phyloP scores from a whole-genome alignment of 1,140 invertebrate species.

The Meloidogyne floridensis region DNA sequence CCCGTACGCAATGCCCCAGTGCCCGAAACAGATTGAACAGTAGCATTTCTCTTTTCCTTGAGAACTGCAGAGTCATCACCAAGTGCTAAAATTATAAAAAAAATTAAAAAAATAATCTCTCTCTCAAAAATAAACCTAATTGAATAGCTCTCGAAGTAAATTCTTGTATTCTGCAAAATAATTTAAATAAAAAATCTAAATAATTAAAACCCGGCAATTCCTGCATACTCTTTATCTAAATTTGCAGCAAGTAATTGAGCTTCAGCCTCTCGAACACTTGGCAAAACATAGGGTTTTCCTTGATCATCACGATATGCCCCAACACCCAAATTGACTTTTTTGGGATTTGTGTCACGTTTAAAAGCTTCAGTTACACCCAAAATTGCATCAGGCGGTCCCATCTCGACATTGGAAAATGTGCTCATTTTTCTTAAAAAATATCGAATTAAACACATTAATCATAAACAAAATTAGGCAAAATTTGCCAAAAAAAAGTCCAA shows the following conservation, averaged over 20 bases:
- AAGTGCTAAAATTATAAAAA: constrained; percentile 77
- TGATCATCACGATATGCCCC: constrained; percentile 97
- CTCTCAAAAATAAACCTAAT: constrained; percentile 67
- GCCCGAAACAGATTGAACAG: constrained; percentile 87
- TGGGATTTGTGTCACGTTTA: constrained; percentile 84
- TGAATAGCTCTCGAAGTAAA: constrained; percentile 70
- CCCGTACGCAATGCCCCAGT: constrained; percentile 93
- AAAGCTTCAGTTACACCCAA: constrained; percentile 95
- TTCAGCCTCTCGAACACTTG: constrained; percentile 75
- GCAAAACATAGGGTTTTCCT: constrained; percentile 59
- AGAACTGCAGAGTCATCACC: constrained; percentile 79
- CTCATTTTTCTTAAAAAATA: background rate
- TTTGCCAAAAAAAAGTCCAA: too few relatives aligned
- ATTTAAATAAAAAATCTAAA: constrained; percentile 69
- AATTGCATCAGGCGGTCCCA: constrained; percentile 88
- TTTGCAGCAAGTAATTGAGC: constrained; percentile 74
- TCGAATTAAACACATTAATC: too few relatives aligned
- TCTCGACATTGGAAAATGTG: constrained; percentile 74
- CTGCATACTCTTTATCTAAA: constrained; percentile 93
- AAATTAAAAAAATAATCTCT: background rate
- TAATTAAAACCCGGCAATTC: constrained; percentile 78
- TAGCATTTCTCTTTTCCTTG: constrained; percentile 77
- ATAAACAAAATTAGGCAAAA: too few relatives aligned
- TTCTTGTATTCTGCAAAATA: constrained; percentile 56
- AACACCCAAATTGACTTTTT: constrained; percentile 96